Evolutionary conservation across 2,113 vertebrate species (phyloP).

Genomic region (Cottus gobio): DNA sequence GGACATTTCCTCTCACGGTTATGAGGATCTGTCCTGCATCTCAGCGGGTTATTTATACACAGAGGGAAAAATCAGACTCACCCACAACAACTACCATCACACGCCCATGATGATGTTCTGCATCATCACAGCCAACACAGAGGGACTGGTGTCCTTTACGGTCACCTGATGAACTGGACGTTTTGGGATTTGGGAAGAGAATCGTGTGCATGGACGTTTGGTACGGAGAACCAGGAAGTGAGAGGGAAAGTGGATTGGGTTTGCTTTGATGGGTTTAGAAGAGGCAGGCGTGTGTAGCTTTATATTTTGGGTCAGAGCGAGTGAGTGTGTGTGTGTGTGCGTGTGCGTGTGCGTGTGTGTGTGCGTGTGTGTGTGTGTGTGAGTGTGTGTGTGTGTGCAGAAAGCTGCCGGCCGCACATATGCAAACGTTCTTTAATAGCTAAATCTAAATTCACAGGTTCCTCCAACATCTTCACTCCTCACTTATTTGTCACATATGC

Average conservation of each 20-base stretch:
- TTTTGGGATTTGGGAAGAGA: constrained; percentile 32
- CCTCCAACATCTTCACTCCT: constrained; percentile 28
- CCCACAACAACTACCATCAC: constrained; percentile 46
- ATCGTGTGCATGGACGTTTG: constrained; percentile 36
- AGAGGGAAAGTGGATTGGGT: constrained; percentile 21
- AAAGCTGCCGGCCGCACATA: constrained; percentile 6
- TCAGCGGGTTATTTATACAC: constrained; percentile 44
- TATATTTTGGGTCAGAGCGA: constrained; percentile 50
- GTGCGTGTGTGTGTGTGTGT: constrained; percentile 7
- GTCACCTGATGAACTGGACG: constrained; percentile 29
- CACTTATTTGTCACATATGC: constrained; percentile 3
- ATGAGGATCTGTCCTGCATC: background rate
- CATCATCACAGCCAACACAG: background rate
- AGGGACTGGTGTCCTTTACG: background rate
- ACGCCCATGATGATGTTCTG: constrained; percentile 28
- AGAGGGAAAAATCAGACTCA: constrained; percentile 34
- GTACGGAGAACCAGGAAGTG: constrained; percentile 36
- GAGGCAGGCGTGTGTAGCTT: constrained; percentile 26
- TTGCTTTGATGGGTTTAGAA: constrained; percentile 48
- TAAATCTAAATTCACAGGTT: constrained; percentile 36
- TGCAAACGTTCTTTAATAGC: constrained; percentile 13
- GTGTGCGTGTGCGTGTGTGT: constrained; percentile 7
- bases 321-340: constrained; percentile 10
- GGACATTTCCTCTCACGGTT: background rate
- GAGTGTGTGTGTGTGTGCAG: constrained; percentile 8